A percentile compares a stretch with the other conserved stretches of the same genome.
Conservation (phyloP, 2,888 invertebrate species). For the Mythimna ferrago region DNA sequence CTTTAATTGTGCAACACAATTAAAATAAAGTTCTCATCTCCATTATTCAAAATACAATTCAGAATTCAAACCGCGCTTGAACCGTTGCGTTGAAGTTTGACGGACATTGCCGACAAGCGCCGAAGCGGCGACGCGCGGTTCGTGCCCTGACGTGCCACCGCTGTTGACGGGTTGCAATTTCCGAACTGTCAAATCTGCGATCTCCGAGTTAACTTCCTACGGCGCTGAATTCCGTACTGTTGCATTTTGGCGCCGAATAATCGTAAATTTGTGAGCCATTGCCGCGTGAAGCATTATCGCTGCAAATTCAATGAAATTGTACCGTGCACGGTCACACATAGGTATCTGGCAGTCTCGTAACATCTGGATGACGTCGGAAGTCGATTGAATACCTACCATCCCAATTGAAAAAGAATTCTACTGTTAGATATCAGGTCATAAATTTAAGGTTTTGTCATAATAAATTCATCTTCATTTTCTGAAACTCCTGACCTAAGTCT, state of each 20-base stretch:
- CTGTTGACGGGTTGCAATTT: conserved; percentile 77
- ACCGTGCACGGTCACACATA: neutral
- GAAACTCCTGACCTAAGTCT: neutral
- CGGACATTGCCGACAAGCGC: conserved; percentile 53
- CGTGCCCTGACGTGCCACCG: conserved; percentile 42
- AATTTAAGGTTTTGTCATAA: too few species aligned
- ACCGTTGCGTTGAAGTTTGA: conserved; percentile 41
- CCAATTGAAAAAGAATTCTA: neutral
- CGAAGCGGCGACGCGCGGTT: conserved; percentile 6
- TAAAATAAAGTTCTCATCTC: conserved; percentile 30
- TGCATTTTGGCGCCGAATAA: conserved; percentile 38
- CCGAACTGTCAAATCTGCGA: conserved; percentile 75
- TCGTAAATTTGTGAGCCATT: conserved; percentile 37
- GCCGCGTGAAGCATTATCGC: conserved; percentile 29
- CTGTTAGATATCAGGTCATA: too few species aligned
- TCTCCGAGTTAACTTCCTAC: conserved; percentile 48
- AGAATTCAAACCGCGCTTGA: conserved; percentile 43
- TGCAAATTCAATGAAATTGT: conserved; percentile 13
- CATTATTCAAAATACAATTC: conserved; percentile 50
- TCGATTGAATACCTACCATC: neutral
- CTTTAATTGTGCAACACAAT: conserved; percentile 17
- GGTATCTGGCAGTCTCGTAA: neutral
- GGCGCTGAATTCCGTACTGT: conserved; percentile 46
- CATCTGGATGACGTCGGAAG: neutral
- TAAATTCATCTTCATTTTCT: too few species aligned